Conservation (phyloP, 2,797 vertebrate species). For the Lerista edwardsae region DNA sequence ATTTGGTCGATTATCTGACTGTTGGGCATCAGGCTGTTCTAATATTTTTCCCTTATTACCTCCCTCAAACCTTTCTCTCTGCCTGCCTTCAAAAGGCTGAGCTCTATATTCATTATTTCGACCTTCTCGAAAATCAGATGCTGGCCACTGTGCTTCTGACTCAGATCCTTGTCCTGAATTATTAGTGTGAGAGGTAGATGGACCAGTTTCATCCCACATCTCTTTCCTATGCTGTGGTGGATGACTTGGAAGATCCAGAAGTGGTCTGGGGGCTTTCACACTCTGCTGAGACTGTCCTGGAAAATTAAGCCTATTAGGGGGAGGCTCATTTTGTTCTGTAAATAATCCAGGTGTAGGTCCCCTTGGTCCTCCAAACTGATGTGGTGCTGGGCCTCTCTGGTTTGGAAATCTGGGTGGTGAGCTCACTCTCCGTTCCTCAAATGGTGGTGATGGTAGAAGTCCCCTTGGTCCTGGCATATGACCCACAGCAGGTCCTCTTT, state of each 20-base stretch:
- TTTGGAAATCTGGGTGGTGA: slow-evolving; percentile 75
- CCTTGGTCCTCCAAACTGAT: slow-evolving; percentile 83
- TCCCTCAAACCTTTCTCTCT: slow-evolving; percentile 85
- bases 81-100: slow-evolving; percentile 78
- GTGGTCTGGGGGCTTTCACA: slow-evolving; percentile 79
- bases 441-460: slow-evolving; percentile 69
- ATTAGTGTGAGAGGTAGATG: slow-evolving; percentile 69
- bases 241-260: slow-evolving; percentile 88
- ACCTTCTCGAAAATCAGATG: slow-evolving; percentile 79
- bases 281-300: slow-evolving; percentile 73
- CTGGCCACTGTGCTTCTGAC: slow-evolving; percentile 83
- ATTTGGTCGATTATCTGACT: slow-evolving; percentile 81
- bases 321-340: slow-evolving; percentile 74
- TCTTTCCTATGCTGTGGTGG: slow-evolving; percentile 79
- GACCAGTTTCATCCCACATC: slow-evolving; percentile 77
- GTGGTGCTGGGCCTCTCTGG: slow-evolving; percentile 78
- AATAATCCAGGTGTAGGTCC: slow-evolving; percentile 78
- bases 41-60: slow-evolving; percentile 80
- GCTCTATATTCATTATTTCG: slow-evolving; percentile 83
- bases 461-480: slow-evolving; percentile 72
- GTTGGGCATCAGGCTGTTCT: slow-evolving; percentile 72
- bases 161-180: slow-evolving; percentile 75
- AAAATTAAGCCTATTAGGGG: slow-evolving; percentile 76
- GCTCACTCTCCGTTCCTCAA: slow-evolving; percentile 73
- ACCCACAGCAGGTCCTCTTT: slow-evolving; percentile 71